phyloP scores from a whole-genome alignment of 2,797 vertebrate species.

The Cephalopachus bancanus region DNA sequence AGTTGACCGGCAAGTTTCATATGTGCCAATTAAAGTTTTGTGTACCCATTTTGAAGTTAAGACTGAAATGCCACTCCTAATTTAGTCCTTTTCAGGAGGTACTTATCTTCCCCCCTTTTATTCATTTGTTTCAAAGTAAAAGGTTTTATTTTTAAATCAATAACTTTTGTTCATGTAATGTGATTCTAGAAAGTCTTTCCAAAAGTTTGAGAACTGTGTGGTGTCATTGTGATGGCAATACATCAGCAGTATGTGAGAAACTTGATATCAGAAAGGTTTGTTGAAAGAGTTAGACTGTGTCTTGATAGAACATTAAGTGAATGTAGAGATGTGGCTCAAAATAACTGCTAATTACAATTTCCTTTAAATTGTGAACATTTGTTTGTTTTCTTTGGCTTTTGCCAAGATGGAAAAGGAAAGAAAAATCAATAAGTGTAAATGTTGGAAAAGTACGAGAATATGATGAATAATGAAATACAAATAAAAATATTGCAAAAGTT shows the following conservation, averaged over 20 bases:
- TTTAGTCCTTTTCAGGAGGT: neutral
- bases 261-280: neutral
- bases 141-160: neutral
- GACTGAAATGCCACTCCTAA: neutral
- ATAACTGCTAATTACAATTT: neutral
- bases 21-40: neutral
- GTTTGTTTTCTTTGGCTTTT: slow-evolving; percentile 23
- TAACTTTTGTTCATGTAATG: neutral
- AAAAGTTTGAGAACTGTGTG: neutral
- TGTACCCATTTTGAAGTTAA: neutral
- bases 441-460: neutral
- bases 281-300: neutral
- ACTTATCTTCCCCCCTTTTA: neutral
- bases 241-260: neutral
- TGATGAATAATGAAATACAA: slow-evolving; percentile 47
- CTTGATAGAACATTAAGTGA: neutral
- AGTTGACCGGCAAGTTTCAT: neutral
- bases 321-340: neutral
- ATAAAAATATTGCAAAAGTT: neutral
- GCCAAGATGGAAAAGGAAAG: slow-evolving; percentile 19
- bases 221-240: neutral
- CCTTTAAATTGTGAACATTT: neutral
- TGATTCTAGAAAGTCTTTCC: neutral
- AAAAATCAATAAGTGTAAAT: neutral
- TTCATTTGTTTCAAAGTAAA: slow-evolving; percentile 47